A percentile compares a stretch with the other conserved stretches of the same genome.
phyloP scores from a whole-genome alignment of 1,140 invertebrate genomes.

The Nomia melanderi region DNA sequence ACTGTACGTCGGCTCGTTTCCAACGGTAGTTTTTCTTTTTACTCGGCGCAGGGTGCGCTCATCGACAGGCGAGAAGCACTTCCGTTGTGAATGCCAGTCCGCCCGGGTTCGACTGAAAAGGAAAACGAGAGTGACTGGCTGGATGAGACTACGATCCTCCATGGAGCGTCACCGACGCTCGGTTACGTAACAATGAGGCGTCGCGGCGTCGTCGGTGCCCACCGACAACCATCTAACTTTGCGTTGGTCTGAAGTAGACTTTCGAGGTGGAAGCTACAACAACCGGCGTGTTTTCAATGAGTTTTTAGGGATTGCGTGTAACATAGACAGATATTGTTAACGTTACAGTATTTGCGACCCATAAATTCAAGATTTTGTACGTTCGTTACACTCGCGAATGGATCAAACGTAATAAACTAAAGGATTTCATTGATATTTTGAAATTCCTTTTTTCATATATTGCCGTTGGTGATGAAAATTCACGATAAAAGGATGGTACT shows the following conservation, averaged over 20 bases:
- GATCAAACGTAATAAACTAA: too few species aligned
- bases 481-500: too few species aligned
- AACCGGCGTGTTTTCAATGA: not conserved
- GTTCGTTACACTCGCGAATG: too few species aligned
- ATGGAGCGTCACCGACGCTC: slow-evolving; percentile 26
- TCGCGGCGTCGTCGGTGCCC: slow-evolving; percentile 46
- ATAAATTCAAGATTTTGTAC: too few species aligned
- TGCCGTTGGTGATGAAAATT: too few species aligned
- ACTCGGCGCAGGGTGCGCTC: not conserved
- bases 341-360: too few species aligned
- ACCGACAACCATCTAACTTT: slow-evolving; percentile 4
- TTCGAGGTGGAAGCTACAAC: not conserved
- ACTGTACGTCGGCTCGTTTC: too few species aligned
- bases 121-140: slow-evolving; percentile 10
- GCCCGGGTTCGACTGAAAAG: not conserved
- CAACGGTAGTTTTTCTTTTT: not conserved
- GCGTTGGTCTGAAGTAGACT: not conserved
- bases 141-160: slow-evolving; percentile 53
- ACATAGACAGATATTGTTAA: too few species aligned
- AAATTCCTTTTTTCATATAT: too few species aligned
- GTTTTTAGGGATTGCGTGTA: too few species aligned
- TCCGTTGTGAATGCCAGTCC: not conserved
- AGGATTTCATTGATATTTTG: too few species aligned
- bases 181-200: slow-evolving; percentile 67
- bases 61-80: not conserved